Evolutionary conservation across 2,113 vertebrate genomes (phyloP).

Genomic region (Corythornis cristatus): DNA sequence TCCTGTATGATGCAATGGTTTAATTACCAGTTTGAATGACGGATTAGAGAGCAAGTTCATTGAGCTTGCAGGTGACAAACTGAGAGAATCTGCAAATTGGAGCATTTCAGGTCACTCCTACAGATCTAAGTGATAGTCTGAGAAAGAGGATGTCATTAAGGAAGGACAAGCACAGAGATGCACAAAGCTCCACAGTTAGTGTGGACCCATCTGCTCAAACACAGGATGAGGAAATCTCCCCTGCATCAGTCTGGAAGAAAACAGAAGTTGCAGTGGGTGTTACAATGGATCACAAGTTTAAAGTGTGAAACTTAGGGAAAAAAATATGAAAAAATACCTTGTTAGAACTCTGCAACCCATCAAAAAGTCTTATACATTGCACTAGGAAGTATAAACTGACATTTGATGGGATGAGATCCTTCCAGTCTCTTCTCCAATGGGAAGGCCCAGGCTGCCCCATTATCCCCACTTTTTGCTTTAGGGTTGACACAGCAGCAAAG

Average conservation of each 20-base stretch:
- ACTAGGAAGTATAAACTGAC: background rate
- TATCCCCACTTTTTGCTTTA: background rate
- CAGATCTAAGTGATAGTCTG: background rate
- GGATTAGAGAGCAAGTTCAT: background rate
- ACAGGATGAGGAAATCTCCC: background rate
- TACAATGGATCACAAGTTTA: background rate
- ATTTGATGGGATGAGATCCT: background rate
- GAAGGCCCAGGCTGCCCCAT: background rate
- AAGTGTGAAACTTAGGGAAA: background rate
- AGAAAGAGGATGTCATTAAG: background rate
- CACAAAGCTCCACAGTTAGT: background rate
- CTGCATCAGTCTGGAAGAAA: background rate
- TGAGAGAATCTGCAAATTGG: background rate
- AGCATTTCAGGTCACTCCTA: background rate
- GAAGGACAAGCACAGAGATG: background rate
- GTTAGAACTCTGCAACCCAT: background rate
- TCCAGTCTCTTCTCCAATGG: background rate
- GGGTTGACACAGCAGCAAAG: background rate
- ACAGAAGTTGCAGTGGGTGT: background rate
- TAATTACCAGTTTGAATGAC: background rate
- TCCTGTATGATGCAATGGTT: background rate
- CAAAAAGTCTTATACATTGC: background rate
- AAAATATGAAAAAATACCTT: background rate
- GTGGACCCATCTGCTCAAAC: background rate
- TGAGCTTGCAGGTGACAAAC: background rate